Percentiles rank a stretch among this genome's conserved stretches.
These are phyloP conservation scores for Sarcoramphus papa DNA, from an alignment of 2,797 vertebrate genomes.

Conservation along the genomic window DNA sequence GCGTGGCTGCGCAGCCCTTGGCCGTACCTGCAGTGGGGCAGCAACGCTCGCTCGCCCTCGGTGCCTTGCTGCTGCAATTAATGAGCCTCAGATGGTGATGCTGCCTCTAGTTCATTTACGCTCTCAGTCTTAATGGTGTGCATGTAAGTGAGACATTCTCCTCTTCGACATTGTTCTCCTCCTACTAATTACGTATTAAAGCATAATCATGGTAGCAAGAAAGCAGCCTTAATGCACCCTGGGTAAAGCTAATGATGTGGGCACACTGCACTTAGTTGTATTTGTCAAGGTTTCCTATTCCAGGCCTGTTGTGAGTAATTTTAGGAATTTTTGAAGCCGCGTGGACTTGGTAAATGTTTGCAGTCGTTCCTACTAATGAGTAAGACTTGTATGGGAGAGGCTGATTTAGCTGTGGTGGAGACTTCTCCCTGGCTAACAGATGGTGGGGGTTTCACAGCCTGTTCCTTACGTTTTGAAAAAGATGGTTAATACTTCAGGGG, in stretches of 20 bases:
- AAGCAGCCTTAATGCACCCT: background rate
- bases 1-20: background rate
- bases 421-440: background rate
- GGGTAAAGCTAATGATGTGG: background rate
- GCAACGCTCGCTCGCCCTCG: background rate
- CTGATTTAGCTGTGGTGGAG: background rate
- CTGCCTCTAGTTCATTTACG: background rate
- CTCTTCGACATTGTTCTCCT: background rate
- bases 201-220: background rate
- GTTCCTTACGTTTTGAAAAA: background rate
- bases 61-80: background rate
- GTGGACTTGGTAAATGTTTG: background rate
- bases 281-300: background rate
- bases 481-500: background rate
- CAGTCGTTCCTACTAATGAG: background rate
- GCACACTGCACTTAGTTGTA: fast-evolving
- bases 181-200: background rate
- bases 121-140: background rate
- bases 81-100: background rate
- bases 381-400: background rate
- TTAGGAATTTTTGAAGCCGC: background rate
- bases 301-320: background rate
- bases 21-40: fast-evolving
- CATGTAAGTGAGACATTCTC: background rate
- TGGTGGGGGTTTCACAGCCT: background rate